phyloP scores from a whole-genome alignment of 92 coral and sea anemone genomes.

The Plumapathes pennacea region DNA sequence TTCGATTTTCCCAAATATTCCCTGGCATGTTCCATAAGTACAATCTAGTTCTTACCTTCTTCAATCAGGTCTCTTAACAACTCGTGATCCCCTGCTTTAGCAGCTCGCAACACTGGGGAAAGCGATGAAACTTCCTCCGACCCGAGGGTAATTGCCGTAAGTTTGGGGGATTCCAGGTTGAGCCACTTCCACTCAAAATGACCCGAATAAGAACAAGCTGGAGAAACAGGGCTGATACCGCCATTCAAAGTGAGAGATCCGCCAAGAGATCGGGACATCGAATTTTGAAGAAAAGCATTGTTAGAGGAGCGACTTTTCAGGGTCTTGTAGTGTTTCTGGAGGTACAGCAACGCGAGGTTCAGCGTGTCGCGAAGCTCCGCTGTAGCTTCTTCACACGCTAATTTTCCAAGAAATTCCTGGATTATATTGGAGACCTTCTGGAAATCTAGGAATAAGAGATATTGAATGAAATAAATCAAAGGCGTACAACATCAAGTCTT shows the following conservation, averaged over 20 bases:
- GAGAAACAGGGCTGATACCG: conserved; percentile 79
- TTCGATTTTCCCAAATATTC: too few species aligned
- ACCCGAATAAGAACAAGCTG: conserved; percentile 76
- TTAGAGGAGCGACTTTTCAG: conserved; percentile 64
- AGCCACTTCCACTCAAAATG: conserved; percentile 89
- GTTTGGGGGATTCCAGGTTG: conserved; percentile 75
- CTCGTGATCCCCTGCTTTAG: conserved; percentile 65
- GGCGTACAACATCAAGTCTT: neutral
- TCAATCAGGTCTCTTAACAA: conserved; percentile 48
- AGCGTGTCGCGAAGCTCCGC: conserved; percentile 89
- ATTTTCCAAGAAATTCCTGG: conserved; percentile 75
- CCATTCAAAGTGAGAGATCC: conserved; percentile 73
- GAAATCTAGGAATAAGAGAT: conserved; percentile 56
- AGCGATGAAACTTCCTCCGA: conserved; percentile 77
- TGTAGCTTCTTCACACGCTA: conserved; percentile 77
- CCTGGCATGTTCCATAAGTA: too few species aligned
- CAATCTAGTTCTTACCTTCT: conserved; percentile 79
- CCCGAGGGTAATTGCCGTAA: conserved; percentile 79
- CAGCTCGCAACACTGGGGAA: conserved; percentile 65
- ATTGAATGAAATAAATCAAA: neutral
- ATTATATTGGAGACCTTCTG: conserved; percentile 77
- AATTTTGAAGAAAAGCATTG: conserved; percentile 40
- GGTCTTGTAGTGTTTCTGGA: conserved; percentile 87
- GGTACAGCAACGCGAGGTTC: conserved; percentile 73
- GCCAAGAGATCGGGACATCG: conserved; percentile 43